A percentile compares a stretch with the other conserved stretches of the same genome.
phyloP scores from a whole-genome alignment of 1,140 invertebrate genomes.

The Sinonovacula constricta region DNA sequence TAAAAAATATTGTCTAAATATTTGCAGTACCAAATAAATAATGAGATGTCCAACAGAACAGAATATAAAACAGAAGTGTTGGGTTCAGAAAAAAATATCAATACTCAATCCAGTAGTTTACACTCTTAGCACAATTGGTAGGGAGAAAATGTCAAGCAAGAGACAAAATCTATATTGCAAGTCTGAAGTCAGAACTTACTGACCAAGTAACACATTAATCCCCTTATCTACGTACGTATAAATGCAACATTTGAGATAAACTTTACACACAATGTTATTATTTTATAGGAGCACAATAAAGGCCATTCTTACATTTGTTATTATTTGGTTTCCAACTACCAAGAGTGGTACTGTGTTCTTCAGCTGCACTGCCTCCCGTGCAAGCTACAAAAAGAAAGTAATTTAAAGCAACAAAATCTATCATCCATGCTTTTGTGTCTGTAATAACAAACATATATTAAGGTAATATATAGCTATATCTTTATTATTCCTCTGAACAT shows the following conservation, averaged over 20 bases:
- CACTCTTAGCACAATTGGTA: no score
- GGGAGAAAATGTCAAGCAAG: neutral
- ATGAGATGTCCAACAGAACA: no score
- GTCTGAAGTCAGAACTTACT: neutral
- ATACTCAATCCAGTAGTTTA: no score
- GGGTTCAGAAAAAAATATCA: no score
- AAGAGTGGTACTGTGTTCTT: conserved; percentile 96
- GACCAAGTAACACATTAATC: neutral
- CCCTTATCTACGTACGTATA: neutral
- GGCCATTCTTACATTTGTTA: conserved; percentile 87
- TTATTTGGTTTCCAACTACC: conserved; percentile 98
- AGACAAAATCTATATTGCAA: neutral
- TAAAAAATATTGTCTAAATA: neutral
- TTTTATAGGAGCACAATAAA: neutral
- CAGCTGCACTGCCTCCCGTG: conserved; percentile 95
- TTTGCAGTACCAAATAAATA: no score
- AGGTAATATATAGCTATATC: no score
- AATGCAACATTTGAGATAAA: neutral
- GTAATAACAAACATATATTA: no score
- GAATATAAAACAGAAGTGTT: no score
- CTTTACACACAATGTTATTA: no score
- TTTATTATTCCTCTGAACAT: no score
- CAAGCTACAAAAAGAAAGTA: conserved; percentile 85
- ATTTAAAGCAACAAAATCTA: no score
- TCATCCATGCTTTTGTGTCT: no score